Percentiles rank a stretch among this genome's conserved stretches.
Evolutionary conservation across 2,888 invertebrate species (phyloP).

Genomic region (Agrochola lota): DNA sequence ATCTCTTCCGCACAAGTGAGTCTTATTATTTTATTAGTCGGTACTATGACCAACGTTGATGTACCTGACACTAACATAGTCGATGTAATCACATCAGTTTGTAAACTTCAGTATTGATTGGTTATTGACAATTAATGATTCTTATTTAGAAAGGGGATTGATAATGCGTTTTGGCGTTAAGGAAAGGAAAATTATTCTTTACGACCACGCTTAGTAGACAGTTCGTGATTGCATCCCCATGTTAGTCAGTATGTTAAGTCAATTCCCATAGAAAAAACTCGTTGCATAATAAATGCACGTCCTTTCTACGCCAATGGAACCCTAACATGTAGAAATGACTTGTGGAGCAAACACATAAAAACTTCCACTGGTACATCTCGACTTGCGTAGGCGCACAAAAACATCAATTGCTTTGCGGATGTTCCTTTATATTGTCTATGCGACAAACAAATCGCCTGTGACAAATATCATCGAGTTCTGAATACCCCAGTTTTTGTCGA

Average conservation of each 20-base stretch:
- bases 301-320: not conserved
- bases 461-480: constrained; percentile 45
- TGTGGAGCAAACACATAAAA: constrained; percentile 39
- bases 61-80: no score
- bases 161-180: not conserved
- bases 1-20: not conserved
- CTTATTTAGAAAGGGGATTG: not conserved
- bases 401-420: constrained; percentile 47
- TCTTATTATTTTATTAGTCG: not conserved
- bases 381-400: constrained; percentile 47
- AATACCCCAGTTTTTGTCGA: constrained; percentile 54
- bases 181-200: not conserved
- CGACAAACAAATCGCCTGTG: constrained; percentile 49
- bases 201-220: not conserved
- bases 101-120: not conserved
- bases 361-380: constrained; percentile 1
- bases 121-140: not conserved
- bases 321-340: constrained; percentile 5
- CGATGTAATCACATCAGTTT: not conserved
- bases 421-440: constrained; percentile 38
- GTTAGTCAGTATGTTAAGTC: not conserved
- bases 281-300: not conserved
- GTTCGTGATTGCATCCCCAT: not conserved
- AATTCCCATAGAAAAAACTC: not conserved
- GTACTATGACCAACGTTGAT: not conserved